Evolutionary conservation across 2,113 vertebrate genomes (phyloP).

Genomic region (Pampusana beccarii): DNA sequence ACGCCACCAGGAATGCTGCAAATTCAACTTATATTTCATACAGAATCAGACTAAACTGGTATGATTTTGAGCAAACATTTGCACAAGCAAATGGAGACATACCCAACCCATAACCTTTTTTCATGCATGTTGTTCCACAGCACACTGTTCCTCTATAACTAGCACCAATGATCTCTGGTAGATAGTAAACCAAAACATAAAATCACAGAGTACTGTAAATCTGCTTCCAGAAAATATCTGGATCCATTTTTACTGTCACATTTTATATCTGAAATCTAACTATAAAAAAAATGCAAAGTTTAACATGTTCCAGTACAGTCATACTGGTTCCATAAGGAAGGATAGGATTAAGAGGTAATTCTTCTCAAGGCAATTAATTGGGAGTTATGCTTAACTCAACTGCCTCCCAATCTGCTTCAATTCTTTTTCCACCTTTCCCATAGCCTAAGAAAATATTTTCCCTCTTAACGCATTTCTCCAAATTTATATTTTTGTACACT

Average conservation of each 20-base stretch:
- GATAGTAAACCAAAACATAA: neutral
- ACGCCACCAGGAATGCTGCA: neutral
- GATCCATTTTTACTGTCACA: neutral
- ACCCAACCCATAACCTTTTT: neutral
- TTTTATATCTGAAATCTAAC: neutral
- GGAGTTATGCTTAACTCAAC: neutral
- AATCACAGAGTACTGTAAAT: neutral
- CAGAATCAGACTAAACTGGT: neutral
- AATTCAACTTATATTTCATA: neutral
- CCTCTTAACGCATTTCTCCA: neutral
- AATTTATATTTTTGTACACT: neutral
- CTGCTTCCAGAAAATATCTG: neutral
- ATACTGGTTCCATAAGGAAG: neutral
- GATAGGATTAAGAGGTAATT: neutral
- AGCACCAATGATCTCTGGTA: neutral
- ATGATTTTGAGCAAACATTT: neutral
- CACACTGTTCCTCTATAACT: neutral
- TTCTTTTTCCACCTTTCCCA: neutral
- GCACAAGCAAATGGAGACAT: neutral
- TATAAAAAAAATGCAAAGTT: neutral
- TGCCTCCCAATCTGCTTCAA: neutral
- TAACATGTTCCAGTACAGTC: neutral
- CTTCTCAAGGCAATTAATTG: neutral
- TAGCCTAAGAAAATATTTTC: neutral
- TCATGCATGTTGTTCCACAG: neutral